A percentile compares a stretch with the other conserved stretches of the same genome.
These are phyloP conservation scores for Aquatica leii DNA, from an alignment of 2,888 invertebrate genomes.

Conservation along the genomic window DNA sequence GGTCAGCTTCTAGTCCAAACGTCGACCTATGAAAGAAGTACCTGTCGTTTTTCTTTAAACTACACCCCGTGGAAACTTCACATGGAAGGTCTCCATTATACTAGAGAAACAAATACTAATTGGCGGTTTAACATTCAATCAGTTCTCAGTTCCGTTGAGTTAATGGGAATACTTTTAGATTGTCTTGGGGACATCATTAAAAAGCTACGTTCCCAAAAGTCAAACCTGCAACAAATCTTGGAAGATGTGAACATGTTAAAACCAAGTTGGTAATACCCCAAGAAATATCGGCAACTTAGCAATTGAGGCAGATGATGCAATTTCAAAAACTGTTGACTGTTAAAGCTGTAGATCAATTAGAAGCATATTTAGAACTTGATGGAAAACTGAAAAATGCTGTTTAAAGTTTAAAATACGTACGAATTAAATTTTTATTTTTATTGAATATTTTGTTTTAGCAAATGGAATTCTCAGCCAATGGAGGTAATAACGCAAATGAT, in stretches of 20 bases:
- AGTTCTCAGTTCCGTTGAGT: background rate
- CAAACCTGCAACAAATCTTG: background rate
- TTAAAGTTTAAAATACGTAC: background rate
- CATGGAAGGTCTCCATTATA: too few species aligned
- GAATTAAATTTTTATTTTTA: slow-evolving; percentile 5
- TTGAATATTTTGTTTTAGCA: background rate
- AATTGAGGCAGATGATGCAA: background rate
- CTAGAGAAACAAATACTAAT: too few species aligned
- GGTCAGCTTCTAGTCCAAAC: too few species aligned
- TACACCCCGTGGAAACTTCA: too few species aligned
- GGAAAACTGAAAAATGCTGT: slow-evolving; percentile 2
- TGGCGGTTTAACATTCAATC: background rate
- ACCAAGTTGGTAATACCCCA: background rate
- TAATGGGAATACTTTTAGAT: slow-evolving; percentile 2
- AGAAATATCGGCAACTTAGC: background rate
- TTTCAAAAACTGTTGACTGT: background rate
- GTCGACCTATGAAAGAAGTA: too few species aligned
- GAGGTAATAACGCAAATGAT: background rate
- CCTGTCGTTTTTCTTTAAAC: too few species aligned
- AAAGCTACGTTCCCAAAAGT: background rate
- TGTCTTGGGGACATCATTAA: background rate
- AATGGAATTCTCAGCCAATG: slow-evolving; percentile 1
- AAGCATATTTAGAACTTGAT: background rate
- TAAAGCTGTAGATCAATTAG: background rate
- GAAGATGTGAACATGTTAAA: background rate